Conservation (phyloP, 1,140 invertebrate genomes). For the Leucophenga varia region DNA sequence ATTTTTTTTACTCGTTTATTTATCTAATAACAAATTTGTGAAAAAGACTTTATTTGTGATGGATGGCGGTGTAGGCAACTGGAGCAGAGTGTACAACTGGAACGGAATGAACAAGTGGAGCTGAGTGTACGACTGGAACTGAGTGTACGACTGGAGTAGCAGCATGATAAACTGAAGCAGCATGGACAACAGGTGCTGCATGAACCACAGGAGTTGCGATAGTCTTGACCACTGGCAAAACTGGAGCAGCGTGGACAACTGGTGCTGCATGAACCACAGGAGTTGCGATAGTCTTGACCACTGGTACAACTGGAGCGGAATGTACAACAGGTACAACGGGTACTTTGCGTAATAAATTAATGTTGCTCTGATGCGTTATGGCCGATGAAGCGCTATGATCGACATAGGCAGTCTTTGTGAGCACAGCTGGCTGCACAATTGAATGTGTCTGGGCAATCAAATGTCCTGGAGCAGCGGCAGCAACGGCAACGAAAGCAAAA, state of each 20-base stretch:
- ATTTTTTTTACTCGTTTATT: no score
- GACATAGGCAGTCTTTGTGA: slow-evolving; percentile 41
- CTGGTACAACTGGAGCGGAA: slow-evolving; percentile 26
- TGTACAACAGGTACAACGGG: no score
- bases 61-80: slow-evolving; percentile 31
- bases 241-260: slow-evolving; percentile 21
- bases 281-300: slow-evolving; percentile 30
- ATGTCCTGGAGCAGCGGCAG: slow-evolving; percentile 39
- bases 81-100: slow-evolving; percentile 6
- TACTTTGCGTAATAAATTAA: slow-evolving; percentile 43
- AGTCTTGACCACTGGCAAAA: no score
- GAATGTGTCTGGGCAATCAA: slow-evolving; percentile 40
- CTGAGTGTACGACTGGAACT: slow-evolving; percentile 5
- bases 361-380: slow-evolving; percentile 59
- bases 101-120: no score
- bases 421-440: slow-evolving; percentile 39
- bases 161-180: no score
- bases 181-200: slow-evolving; percentile 49
- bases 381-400: slow-evolving; percentile 48
- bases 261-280: slow-evolving; percentile 26
- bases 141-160: slow-evolving; percentile 50
- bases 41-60: slow-evolving; percentile 9
- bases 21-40: no score
- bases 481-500: slow-evolving; percentile 41
- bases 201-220: slow-evolving; percentile 39